These are phyloP conservation scores for Eulemur macaco DNA, from an alignment of 2,113 vertebrate genomes.

Conservation along the genomic window DNA sequence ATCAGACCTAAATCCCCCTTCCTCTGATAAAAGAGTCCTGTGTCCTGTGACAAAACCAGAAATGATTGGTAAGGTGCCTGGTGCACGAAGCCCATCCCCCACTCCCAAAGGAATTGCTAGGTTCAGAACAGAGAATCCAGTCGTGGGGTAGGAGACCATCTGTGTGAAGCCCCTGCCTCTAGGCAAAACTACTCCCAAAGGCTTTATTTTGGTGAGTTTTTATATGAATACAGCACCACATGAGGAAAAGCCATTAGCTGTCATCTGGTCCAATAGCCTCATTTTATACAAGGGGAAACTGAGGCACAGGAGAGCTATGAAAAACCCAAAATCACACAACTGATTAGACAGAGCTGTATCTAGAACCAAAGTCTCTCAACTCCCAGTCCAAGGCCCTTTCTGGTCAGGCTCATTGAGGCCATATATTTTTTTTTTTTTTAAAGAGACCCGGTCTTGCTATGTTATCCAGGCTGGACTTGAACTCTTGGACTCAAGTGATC, in stretches of 20 bases:
- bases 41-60: neutral
- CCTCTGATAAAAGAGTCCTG: constrained; percentile 55
- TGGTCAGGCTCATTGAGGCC: neutral
- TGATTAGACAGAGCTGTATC: neutral
- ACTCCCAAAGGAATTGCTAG: neutral
- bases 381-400: neutral
- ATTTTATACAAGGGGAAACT: constrained; percentile 8
- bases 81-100: neutral
- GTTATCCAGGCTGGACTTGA: no score
- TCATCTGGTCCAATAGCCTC: neutral
- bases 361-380: neutral
- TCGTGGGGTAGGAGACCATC: neutral
- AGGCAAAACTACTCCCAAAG: neutral
- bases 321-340: neutral
- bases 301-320: neutral
- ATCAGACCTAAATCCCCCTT: constrained; percentile 54
- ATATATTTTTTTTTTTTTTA: no score
- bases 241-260: neutral
- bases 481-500: no score
- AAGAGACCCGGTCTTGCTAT: no score
- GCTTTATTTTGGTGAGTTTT: neutral
- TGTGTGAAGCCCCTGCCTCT: neutral
- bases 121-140: neutral
- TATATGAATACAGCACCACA: neutral
- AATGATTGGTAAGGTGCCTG: neutral